Base-by-base conservation (phyloP, 2,113 vertebrate species). In the Zeus faber region DNA sequence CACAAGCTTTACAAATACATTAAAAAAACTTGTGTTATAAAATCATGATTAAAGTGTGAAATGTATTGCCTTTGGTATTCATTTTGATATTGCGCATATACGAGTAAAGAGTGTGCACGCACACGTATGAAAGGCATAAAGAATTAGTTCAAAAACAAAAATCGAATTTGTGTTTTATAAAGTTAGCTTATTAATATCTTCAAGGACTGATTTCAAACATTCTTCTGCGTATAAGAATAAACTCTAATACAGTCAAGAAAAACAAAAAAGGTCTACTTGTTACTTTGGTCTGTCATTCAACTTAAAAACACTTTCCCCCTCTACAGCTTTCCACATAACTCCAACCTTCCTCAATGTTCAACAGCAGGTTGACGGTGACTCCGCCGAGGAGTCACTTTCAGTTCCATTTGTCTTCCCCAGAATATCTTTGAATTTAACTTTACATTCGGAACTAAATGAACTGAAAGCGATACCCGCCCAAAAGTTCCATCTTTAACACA, bases 51-150 rank as follows among this genome's bases (percentile, higher is more conserved):
- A 44, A 44, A 21, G 41, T 22, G 4, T 44, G 20, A 2, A 35
- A 35, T 35, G 31, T 13, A 7, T 41, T 44, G 5, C 20, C 41
- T 44, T 44, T 44, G 41, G 41, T 44, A 44, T 23, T 44, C 10
- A 44, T 44, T 18, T 44, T 20, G 20, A 21, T 11, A 44, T 44
- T 10, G 21, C 9, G 6, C 11, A 21, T 43, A 17, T 43, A 3
- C 21, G n/a, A n/a, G 20, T 22, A 21, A 21, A 4, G 20, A 21
- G 17, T 44, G 40, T 43, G 40, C 20, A 17, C 40, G 8, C 18
- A 43, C 17, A 31, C n/a, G 29, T 31, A 31, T 31, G 11, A 31
- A 31, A 31, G 6, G 11, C 29, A 43, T 43, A 43, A 20, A 21
- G 3, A 21, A 10, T 18, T 20, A 11, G 18, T 44, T 44, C 10